These are phyloP conservation scores for Brachionus plicatilis DNA, from an alignment of 1,140 invertebrate genomes.

Conservation along the genomic window DNA sequence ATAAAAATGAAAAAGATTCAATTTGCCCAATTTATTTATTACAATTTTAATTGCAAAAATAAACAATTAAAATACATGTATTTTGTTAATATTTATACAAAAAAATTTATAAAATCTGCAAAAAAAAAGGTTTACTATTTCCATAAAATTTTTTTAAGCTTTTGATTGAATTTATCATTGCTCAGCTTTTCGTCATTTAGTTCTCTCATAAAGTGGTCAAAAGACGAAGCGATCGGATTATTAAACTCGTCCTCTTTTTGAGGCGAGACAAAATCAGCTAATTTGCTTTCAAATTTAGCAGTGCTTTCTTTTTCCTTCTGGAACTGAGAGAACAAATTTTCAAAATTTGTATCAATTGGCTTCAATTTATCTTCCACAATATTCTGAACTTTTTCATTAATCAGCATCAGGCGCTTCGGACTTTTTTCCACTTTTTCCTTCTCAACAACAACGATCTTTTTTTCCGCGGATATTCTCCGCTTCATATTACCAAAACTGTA, in stretches of 20 bases:
- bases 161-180: slow-evolving; percentile 2
- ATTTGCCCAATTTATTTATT: background rate
- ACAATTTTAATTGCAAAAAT: background rate
- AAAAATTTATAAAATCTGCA: background rate
- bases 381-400: background rate
- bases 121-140: background rate
- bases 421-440: background rate
- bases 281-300: background rate
- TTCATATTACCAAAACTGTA: background rate
- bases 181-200: background rate
- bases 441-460: background rate
- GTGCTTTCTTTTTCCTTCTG: background rate
- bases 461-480: background rate
- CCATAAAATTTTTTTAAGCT: background rate
- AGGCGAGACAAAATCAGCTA: background rate
- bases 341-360: background rate
- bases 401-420: background rate
- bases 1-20: no score
- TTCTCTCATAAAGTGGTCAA: slow-evolving; percentile 4
- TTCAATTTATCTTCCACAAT: background rate
- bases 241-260: background rate
- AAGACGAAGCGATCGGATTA: background rate
- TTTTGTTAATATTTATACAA: background rate
- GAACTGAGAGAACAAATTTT: background rate
- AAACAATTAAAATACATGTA: background rate